Percentiles rank a stretch among this genome's conserved stretches.
phyloP scores from a whole-genome alignment of 2,113 vertebrate genomes.

The Cyprinodon brontotheroides region DNA sequence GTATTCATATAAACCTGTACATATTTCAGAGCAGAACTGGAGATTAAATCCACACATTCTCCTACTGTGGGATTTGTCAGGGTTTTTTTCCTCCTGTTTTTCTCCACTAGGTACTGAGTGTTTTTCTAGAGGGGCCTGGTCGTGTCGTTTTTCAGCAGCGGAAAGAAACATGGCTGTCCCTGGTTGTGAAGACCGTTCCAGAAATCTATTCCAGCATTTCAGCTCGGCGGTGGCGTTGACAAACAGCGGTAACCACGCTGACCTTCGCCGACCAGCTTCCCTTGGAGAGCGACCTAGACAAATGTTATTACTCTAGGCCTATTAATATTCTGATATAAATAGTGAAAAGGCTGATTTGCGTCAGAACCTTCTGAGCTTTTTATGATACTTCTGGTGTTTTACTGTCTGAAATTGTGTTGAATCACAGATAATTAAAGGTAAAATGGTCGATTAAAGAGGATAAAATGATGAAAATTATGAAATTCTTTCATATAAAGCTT shows the following conservation, averaged over 20 bases:
- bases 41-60: constrained; percentile 66
- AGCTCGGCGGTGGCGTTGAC: constrained; percentile 43
- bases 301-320: constrained; percentile 63
- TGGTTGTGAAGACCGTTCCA: constrained; percentile 56
- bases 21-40: constrained; percentile 49
- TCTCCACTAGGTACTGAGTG: constrained; percentile 45
- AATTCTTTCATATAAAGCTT: neutral
- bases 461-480: neutral
- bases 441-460: neutral
- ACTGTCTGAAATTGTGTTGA: neutral
- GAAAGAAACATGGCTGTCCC: constrained; percentile 52
- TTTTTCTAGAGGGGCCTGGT: constrained; percentile 60
- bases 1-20: constrained; percentile 57
- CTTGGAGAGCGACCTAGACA: constrained; percentile 53
- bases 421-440: neutral
- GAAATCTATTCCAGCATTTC: constrained; percentile 51
- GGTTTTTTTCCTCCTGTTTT: constrained; percentile 30
- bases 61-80: constrained; percentile 58
- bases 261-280: constrained; percentile 53
- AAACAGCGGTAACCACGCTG: constrained; percentile 55
- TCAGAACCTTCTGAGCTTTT: constrained; percentile 7
- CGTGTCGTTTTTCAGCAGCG: constrained; percentile 49
- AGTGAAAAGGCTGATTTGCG: constrained; percentile 15
- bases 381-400: neutral
- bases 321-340: constrained; percentile 57